phyloP scores from a whole-genome alignment of 2,113 vertebrate genomes.

The Psophia crepitans region DNA sequence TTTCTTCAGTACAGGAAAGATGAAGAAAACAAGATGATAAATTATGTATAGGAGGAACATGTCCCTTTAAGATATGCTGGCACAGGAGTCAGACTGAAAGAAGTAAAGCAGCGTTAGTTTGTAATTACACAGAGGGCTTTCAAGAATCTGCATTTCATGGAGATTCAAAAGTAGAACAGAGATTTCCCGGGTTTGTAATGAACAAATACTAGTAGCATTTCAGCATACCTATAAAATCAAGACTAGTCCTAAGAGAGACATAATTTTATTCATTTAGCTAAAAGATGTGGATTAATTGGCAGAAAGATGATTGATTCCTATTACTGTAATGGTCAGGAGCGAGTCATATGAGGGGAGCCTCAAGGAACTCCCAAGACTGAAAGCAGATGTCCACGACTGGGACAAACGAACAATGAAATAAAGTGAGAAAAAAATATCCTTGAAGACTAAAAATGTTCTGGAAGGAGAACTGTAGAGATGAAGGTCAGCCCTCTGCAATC shows the following conservation, averaged over 20 bases:
- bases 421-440: not conserved
- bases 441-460: not conserved
- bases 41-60: not conserved
- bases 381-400: constrained; percentile 37
- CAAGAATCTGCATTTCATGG: constrained; percentile 9
- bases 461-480: not conserved
- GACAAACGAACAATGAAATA: constrained; percentile 8
- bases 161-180: not conserved
- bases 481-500: not conserved
- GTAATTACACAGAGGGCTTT: constrained; percentile 36
- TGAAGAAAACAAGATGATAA: constrained; percentile 36
- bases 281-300: constrained; percentile 20
- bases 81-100: constrained; percentile 9
- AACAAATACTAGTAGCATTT: constrained; percentile 45
- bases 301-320: constrained; percentile 9
- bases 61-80: constrained; percentile 24
- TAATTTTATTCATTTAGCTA: not conserved
- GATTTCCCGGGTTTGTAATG: not conserved
- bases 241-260: not conserved
- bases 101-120: constrained; percentile 13
- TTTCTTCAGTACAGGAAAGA: not conserved
- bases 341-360: not conserved
- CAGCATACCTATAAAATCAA: not conserved
- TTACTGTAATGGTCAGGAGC: not conserved
- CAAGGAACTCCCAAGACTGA: constrained; percentile 10